Evolutionary conservation across 2,113 vertebrate species (phyloP), one percentile per base, ranked within the genome.

Genomic region (Bubo blakistoni): DNA sequence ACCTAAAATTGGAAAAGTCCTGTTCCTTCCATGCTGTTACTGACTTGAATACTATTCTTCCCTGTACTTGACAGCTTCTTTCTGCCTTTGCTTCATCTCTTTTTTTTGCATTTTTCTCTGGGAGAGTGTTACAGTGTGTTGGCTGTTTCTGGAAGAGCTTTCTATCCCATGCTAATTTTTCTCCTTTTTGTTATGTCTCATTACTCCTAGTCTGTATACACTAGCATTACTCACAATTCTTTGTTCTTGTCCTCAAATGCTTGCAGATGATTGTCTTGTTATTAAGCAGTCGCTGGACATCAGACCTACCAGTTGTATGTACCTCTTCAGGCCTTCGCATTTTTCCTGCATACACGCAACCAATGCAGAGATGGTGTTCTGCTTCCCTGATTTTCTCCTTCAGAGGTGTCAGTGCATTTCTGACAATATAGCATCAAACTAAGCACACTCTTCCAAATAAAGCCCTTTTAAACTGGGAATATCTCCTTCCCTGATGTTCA

Each of bases 121-220:
- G 46, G 58, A 63, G n/a, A 30, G 51, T 11, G 11, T 70, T 61
- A 20, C 11, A 73, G 29, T 19, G 6, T 27, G 19, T 24, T 76
- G 74, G n/a, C 90, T 66, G 58, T 58, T 94, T 70, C 42, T 85
- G 74, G 61, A 76, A 58, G 24, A 26, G 36, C 49, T 92, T 81
- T 92, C 89, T 67, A 15, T 66, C 52, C 51, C 65, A 40, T 1
- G 5, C 11, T 87, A 13, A 34, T 91, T 76, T 85, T 92, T 76
- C 26, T 65, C 49, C 61, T 79, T 89, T 76, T 57, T 51, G 26
- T n/a, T 76, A 1, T 12, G n/a, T 55, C 40, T 87, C n/a, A 6
- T 90, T 90, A 40, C 59, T 62, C 32, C 16, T 55, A 3, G 54
- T 76, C 66, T 74, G 24, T 57, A 6, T 55, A 54, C 49, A 17